Conservation (phyloP, 2,113 vertebrate genomes). For the Neotragus pygmaeus region DNA sequence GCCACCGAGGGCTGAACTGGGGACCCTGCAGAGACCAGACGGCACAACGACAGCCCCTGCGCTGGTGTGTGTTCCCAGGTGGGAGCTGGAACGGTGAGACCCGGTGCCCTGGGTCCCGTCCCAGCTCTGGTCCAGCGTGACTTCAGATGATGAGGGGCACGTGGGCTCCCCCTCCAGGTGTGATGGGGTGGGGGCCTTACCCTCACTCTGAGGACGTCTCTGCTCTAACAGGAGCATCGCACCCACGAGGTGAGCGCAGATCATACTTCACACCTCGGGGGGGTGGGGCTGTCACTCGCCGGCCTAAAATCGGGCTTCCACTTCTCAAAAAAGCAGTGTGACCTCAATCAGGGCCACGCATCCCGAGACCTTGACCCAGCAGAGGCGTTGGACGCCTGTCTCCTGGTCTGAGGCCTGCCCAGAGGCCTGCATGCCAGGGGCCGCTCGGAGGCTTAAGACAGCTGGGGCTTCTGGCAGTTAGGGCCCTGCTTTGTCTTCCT, state of each 20-base stretch:
- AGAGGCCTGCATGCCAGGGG: not conserved
- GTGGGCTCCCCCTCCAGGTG: not conserved
- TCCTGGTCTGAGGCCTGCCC: not conserved
- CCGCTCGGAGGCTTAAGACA: accelerated
- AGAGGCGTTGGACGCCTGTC: accelerated
- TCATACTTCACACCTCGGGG: not conserved
- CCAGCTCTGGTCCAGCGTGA: not conserved
- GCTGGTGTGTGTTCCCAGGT: not conserved
- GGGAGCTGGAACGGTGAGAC: not conserved
- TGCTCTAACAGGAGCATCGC: not conserved
- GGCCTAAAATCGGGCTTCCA: not conserved
- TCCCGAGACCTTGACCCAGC: not conserved
- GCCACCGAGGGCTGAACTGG: not conserved
- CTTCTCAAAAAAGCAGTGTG: not conserved
- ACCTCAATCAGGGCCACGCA: not conserved
- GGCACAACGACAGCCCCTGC: not conserved
- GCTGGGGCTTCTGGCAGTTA: not conserved
- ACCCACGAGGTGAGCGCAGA: not conserved
- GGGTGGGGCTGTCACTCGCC: not conserved
- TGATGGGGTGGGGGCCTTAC: not conserved
- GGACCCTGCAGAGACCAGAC: not conserved
- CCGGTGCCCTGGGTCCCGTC: too few species aligned
- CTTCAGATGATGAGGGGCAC: not conserved
- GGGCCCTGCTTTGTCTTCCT: not conserved
- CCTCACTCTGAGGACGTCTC: not conserved